Conservation (phyloP, 1,140 invertebrate genomes). For the Drosophila melanica region DNA sequence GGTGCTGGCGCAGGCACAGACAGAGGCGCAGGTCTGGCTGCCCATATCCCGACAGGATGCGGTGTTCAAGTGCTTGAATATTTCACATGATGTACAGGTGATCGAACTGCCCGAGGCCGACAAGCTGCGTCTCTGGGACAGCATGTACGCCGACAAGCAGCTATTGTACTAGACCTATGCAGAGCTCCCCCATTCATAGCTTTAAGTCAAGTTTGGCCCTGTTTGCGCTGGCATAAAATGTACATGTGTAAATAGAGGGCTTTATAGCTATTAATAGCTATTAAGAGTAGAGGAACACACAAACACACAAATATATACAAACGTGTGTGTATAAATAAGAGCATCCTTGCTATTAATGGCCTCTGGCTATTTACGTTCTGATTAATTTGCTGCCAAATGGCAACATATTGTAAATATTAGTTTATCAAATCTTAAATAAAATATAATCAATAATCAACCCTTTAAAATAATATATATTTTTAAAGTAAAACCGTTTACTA, state of each 20-base stretch:
- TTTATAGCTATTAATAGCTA: constrained; percentile 47
- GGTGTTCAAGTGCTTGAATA: constrained; percentile 84
- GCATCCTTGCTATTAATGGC: constrained; percentile 14
- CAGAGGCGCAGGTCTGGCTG: constrained; percentile 50
- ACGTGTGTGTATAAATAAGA: constrained; percentile 15
- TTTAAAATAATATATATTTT: not conserved
- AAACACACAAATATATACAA: constrained; percentile 8
- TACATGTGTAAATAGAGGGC: constrained; percentile 63
- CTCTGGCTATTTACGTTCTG: constrained; percentile 31
- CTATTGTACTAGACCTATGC: constrained; percentile 52
- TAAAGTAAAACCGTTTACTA: not conserved
- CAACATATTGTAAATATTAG: constrained; percentile 32
- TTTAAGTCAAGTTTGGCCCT: constrained; percentile 56
- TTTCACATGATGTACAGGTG: constrained; percentile 82
- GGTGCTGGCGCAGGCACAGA: constrained; percentile 1
- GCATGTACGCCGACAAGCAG: constrained; percentile 66
- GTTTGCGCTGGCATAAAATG: constrained; percentile 48
- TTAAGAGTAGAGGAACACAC: constrained; percentile 38
- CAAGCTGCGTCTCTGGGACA: constrained; percentile 84
- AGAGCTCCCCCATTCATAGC: constrained; percentile 4
- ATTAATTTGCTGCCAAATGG: constrained; percentile 35
- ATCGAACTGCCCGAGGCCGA: constrained; percentile 84
- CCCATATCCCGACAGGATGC: constrained; percentile 60
- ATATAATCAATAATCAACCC: constrained; percentile 13
- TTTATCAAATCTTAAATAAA: constrained; percentile 9